phyloP scores from a whole-genome alignment of 2,113 vertebrate species.

The Oreochromis niloticus region DNA sequence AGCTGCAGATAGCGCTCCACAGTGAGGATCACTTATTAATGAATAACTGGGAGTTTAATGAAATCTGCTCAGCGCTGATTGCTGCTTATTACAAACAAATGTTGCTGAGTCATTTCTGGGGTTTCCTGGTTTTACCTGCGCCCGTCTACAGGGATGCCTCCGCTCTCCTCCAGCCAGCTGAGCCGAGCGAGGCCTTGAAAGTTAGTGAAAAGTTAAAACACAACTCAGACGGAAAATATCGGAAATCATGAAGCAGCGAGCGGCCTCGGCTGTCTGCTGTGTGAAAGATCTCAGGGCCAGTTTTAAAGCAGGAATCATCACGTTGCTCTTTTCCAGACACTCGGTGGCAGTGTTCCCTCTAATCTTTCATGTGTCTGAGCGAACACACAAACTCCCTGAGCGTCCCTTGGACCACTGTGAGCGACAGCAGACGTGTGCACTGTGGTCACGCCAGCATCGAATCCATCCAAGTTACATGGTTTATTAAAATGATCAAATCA shows the following conservation, averaged over 20 bases:
- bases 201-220: neutral
- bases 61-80: neutral
- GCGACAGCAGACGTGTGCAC: too few species aligned
- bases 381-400: too few species aligned
- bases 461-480: too few species aligned
- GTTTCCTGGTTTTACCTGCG: neutral
- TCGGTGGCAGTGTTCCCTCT: neutral
- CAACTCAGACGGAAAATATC: neutral
- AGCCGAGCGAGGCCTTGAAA: neutral
- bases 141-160: neutral
- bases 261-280: neutral
- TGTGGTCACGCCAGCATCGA: too few species aligned
- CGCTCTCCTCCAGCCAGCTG: neutral
- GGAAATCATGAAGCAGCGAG: rapidly evolving
- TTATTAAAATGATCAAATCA: too few species aligned
- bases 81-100: neutral
- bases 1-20: neutral
- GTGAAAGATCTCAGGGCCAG: neutral
- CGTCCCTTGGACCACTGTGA: too few species aligned
- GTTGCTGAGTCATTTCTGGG: neutral
- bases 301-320: neutral
- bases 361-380: too few species aligned
- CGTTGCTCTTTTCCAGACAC: neutral
- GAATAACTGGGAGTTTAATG: neutral
- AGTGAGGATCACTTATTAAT: neutral